phyloP scores from a whole-genome alignment of 1,140 invertebrate species.

The Venturia canescens region DNA sequence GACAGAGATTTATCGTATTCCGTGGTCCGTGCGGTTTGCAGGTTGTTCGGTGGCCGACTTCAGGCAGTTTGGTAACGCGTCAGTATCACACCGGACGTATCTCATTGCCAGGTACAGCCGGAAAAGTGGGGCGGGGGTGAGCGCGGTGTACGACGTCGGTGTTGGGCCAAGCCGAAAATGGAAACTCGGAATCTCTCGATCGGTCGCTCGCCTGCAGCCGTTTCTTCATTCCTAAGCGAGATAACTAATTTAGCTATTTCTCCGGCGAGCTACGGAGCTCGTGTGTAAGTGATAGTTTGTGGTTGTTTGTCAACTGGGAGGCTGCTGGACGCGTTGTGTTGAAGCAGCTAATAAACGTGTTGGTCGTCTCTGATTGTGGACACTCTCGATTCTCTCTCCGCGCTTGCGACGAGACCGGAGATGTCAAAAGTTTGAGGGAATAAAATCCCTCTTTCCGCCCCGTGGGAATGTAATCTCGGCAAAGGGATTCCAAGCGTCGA shows the following conservation, averaged over 20 bases:
- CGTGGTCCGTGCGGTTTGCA: slow-evolving; percentile 13
- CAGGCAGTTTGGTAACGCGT: slow-evolving; percentile 28
- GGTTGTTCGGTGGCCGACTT: slow-evolving; percentile 7
- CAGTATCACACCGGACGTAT: slow-evolving; percentile 46
- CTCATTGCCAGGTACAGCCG: slow-evolving; percentile 48
- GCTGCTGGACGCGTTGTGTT: not conserved
- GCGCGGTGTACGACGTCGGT: not conserved
- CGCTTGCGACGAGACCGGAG: not conserved
- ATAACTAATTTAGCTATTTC: slow-evolving; percentile 40
- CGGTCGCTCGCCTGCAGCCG: slow-evolving; percentile 31
- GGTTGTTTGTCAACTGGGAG: not conserved
- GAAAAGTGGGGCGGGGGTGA: not conserved
- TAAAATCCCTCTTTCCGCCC: not conserved
- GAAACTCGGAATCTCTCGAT: slow-evolving; percentile 34
- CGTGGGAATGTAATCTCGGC: not conserved
- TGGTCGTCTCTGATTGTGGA: too few relatives aligned
- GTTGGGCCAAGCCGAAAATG: slow-evolving; percentile 34
- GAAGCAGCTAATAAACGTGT: not conserved
- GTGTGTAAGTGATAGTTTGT: slow-evolving; percentile 30
- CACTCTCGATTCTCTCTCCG: too few relatives aligned
- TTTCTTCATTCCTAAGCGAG: not conserved
- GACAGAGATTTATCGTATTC: not conserved
- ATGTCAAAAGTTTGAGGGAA: not conserved
- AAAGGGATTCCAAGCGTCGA: slow-evolving; percentile 26
- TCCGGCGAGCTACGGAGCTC: slow-evolving; percentile 8